Conservation (phyloP, 2,888 invertebrate genomes). For the Diaprepes abbreviatus region DNA sequence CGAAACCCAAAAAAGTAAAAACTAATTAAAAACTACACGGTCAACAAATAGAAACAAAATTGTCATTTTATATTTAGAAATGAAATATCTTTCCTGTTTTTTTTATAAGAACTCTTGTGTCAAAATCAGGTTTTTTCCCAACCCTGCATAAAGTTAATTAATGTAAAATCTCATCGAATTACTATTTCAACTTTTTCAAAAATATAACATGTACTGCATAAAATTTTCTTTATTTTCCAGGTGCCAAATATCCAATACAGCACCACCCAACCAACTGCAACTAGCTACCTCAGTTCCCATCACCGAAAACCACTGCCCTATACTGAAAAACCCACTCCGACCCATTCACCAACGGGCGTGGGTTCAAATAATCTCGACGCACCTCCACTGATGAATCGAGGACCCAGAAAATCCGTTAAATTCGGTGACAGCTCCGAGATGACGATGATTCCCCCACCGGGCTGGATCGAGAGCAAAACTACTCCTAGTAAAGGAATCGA, state of each 20-base stretch:
- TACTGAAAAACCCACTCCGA: conserved; percentile 71
- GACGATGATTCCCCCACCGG: conserved; percentile 56
- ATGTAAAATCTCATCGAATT: too few relatives aligned
- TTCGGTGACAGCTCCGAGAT: conserved; percentile 71
- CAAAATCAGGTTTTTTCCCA: too few relatives aligned
- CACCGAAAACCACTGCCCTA: conserved; percentile 66
- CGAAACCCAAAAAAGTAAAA: too few relatives aligned
- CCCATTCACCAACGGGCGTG: conserved; percentile 68
- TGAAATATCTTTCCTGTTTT: too few relatives aligned
- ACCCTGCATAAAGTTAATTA: too few relatives aligned
- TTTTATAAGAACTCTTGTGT: too few relatives aligned
- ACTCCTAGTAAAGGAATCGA: conserved; percentile 54
- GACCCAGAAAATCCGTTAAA: conserved; percentile 78
- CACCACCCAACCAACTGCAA: conserved; percentile 70
- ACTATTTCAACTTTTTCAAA: too few relatives aligned
- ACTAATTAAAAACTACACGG: too few relatives aligned
- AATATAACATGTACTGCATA: too few relatives aligned
- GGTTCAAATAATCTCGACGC: conserved; percentile 59
- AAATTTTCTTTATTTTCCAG: conserved; percentile 59
- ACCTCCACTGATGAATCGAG: conserved; percentile 66
- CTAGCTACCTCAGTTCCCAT: conserved; percentile 69
- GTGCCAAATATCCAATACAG: conserved; percentile 71
- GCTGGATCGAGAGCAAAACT: conserved; percentile 63
- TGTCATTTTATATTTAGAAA: too few relatives aligned
- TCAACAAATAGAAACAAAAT: too few relatives aligned